Evolutionary conservation across 2,797 vertebrate species (phyloP).

Genomic region (Artibeus jamaicensis): DNA sequence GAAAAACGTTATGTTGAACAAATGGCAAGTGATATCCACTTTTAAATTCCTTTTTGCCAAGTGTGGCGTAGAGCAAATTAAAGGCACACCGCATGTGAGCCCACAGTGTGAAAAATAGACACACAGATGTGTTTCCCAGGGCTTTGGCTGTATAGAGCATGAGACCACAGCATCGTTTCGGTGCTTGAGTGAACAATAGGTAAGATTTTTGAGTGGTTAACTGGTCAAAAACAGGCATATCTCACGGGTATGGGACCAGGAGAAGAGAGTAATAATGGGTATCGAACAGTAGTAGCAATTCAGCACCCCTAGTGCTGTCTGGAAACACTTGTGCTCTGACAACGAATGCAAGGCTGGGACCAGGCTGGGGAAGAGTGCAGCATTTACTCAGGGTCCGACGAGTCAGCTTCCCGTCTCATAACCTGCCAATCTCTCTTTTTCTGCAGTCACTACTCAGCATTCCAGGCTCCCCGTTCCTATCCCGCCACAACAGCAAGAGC

Average conservation of each 20-base stretch:
- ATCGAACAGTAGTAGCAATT: not conserved
- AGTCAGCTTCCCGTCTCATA: accelerated
- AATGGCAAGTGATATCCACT: not conserved
- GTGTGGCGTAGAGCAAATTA: not conserved
- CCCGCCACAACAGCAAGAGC: constrained; percentile 97
- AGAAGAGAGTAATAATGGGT: not conserved
- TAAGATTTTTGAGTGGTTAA: not conserved
- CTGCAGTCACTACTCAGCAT: constrained; percentile 96
- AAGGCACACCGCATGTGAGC: not conserved
- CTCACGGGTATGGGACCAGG: not conserved
- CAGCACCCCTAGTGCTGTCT: not conserved
- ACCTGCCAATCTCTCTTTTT: accelerated
- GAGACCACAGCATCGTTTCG: not conserved
- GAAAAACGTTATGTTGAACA: not conserved
- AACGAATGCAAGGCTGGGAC: not conserved
- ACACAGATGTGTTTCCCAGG: not conserved
- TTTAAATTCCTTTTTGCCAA: not conserved
- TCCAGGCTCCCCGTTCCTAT: constrained; percentile 97
- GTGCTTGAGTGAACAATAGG: not conserved
- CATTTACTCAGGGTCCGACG: accelerated
- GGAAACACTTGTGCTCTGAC: not conserved
- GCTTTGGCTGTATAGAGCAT: not conserved
- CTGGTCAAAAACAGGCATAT: not conserved
- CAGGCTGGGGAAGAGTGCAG: accelerated
- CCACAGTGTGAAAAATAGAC: not conserved